Conservation (phyloP, 2,888 invertebrate species). For the Malacosoma neustria region DNA sequence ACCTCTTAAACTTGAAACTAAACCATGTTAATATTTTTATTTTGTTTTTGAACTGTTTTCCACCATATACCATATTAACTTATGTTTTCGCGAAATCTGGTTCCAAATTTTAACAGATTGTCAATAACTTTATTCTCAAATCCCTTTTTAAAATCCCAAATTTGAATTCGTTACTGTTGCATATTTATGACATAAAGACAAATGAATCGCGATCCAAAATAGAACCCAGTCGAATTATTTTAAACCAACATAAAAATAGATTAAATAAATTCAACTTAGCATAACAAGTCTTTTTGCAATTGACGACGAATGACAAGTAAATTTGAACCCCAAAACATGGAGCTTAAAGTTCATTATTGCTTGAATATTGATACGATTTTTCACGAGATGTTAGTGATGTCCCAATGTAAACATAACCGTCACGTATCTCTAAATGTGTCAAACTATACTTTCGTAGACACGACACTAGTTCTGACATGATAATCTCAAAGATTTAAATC, state of each 20-base stretch:
- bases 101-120: too few species aligned
- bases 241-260: background rate
- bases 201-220: background rate
- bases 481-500: conserved; percentile 48
- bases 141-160: background rate
- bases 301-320: background rate
- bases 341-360: conserved; percentile 6
- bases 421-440: conserved; percentile 52
- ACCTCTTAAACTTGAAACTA: too few species aligned
- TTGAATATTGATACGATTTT: conserved; percentile 13
- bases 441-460: conserved; percentile 35
- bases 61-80: too few species aligned
- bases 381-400: conserved; percentile 30
- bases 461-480: conserved; percentile 46
- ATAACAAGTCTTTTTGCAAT: background rate
- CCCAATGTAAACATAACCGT: conserved; percentile 44
- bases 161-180: background rate
- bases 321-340: conserved; percentile 1
- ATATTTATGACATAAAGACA: background rate
- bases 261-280: background rate
- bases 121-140: too few species aligned
- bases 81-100: too few species aligned
- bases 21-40: too few species aligned
- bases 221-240: background rate
- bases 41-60: too few species aligned